Evolutionary conservation across 2,888 invertebrate species (phyloP), one percentile per base, ranked within the genome.

Genomic region (Cryptophagus acutangulus): DNA sequence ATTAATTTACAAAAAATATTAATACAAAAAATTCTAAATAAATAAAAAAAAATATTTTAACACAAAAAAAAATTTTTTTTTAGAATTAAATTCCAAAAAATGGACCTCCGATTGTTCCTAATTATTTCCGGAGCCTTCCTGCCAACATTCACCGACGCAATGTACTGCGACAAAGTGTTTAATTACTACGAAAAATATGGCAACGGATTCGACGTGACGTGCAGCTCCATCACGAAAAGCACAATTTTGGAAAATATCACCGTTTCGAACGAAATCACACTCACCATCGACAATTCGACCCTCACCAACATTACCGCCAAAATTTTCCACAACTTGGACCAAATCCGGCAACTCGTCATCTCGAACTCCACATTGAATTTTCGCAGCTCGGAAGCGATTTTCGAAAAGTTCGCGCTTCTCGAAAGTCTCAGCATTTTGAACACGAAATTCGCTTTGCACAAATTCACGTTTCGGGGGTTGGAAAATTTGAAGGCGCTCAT

Each of bases 191-290:
- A 61, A 17, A 49, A 54, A 17, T 65, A 61, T 43, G 61, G 61
- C 9, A 63, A 62, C 42, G 66, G 66, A 8, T 63, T 62, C 50
- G 60, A 65, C 40, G 61, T 68, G 17, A 55, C 42, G 33, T 69
- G 69, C 49, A 56, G 55, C 10, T 49, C 46, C 13, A 53, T 57
- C 28, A 50, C 51, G 33, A 47, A 50, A 44, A 41, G 51, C 28
- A 55, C 58, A 45, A 54, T 66, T 16, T 49, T 69, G 3, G 46
- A 54, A 33, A 49, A 59, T 29, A 59, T 65, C 20, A 51, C 55
- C 34, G 61, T 64, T 10, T 58, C 52, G 44, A 66, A 66, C 33
- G 66, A 65, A 49, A 55, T 67, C 14, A 57, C 49, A 2, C 43
- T 68, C 13, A 56, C 51, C 1, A 57, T 69, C 16, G 48, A 49